Evolutionary conservation across 1,140 invertebrate species (phyloP), one percentile per base, ranked within the genome.

Genomic region (Popillia japonica): DNA sequence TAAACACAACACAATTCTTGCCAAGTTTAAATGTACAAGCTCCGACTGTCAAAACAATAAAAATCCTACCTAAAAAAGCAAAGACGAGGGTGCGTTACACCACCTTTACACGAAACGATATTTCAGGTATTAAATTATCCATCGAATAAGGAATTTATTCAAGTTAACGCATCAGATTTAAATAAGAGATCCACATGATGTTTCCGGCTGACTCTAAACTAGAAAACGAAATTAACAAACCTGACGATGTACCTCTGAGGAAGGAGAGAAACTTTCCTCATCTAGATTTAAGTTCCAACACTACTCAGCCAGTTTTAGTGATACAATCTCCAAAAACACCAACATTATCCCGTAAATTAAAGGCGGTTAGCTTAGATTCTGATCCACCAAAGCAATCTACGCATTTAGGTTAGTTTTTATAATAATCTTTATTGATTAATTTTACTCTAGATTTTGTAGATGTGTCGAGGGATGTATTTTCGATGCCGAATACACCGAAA

Each of bases 401-500:
- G 23, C 80, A 55, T 55, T 48, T 76, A 34, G 61, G 61, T 68
- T 23, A 40, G 73, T 22, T 10, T 11, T 48, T 42, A 20, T 27
- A 68, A 17, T 10, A 68, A 3, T 27, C 27, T 14, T 68, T 0
- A 55, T 17, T 55, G n/a, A 17, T n/a, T 3, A n/a, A 34, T 34
- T 34, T 34, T 55, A 76, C 48, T 61, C 79, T 86, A n/a, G 20
- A 48, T 48, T 68, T 7, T n/a, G 6, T 14, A 68, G 85, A 86
- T 59, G 79, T 86, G 27, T 82, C 82, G 6, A 78, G 86, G 68
- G 86, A 87, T 83, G 85, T 86, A 9, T 84, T 84, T 72, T 86
- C 85, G 0, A 86, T 87, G 85, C 86, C 86, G 10, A 87, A 87
- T 74, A 87, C 86, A 27, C 86, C 86, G 0, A 87, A 86, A 79